A percentile compares a stretch with the other conserved stretches of the same genome.
phyloP scores from a whole-genome alignment of 2,888 invertebrate species.

The Limnephilus rhombicus region DNA sequence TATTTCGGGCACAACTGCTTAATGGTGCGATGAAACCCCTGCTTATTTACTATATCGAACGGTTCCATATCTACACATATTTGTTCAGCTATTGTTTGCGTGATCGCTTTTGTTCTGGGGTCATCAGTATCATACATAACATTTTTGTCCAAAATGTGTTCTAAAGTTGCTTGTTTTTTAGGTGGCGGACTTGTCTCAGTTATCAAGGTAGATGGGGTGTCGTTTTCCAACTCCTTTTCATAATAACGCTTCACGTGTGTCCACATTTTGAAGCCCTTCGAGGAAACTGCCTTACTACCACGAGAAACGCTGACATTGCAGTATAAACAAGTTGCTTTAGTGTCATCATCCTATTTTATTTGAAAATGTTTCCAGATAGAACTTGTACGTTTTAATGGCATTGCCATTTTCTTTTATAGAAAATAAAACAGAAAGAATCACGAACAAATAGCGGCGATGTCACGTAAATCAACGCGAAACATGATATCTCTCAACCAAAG shows the following conservation, averaged over 20 bases:
- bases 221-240: constrained; percentile 62
- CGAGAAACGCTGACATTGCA: constrained; percentile 64
- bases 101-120: constrained; percentile 66
- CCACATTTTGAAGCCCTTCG: constrained; percentile 59
- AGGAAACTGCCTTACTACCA: constrained; percentile 57
- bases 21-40: constrained; percentile 62
- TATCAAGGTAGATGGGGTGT: constrained; percentile 53
- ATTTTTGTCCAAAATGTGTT: constrained; percentile 51
- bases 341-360: constrained; percentile 58
- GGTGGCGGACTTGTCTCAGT: constrained; percentile 54
- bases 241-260: constrained; percentile 64
- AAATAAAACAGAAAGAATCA: constrained; percentile 47
- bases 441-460: constrained; percentile 18
- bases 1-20: too few species aligned
- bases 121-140: constrained; percentile 60
- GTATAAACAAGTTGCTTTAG: constrained; percentile 51
- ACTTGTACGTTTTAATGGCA: too few species aligned
- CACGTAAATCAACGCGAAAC: constrained; percentile 43
- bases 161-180: constrained; percentile 66
- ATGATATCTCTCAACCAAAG: constrained; percentile 51
- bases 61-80: constrained; percentile 67
- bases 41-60: constrained; percentile 67
- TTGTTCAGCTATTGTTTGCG: constrained; percentile 67
- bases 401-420: too few species aligned
- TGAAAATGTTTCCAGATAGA: too few species aligned